phyloP scores from a whole-genome alignment of 2,888 invertebrate species.

The Agrenia bidenticulata region DNA sequence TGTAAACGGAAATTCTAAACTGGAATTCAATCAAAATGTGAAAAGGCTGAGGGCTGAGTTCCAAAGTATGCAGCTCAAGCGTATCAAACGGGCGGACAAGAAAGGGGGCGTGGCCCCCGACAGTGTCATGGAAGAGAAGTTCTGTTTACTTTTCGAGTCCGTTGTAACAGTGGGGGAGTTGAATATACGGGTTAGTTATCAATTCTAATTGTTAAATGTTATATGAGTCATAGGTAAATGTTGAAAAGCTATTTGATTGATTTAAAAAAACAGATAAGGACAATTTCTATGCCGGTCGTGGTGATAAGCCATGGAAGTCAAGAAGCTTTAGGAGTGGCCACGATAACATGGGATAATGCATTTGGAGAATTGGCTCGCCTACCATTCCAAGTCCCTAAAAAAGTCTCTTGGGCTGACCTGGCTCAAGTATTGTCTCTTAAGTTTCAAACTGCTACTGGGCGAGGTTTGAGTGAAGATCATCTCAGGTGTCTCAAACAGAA shows the following conservation, averaged over 20 bases:
- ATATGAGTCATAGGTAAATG: no score
- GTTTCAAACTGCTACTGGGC: conserved; percentile 25
- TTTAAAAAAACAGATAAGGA: conserved; percentile 14
- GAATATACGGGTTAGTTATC: conserved; percentile 31
- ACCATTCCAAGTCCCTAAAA: conserved; percentile 35
- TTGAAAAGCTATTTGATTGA: neutral
- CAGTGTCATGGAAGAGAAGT: conserved; percentile 46
- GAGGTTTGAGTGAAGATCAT: conserved; percentile 30
- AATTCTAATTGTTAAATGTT: no score
- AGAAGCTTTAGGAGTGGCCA: conserved; percentile 39
- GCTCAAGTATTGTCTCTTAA: conserved; percentile 28
- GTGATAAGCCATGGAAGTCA: conserved; percentile 44
- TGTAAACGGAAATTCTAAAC: conserved; percentile 17
- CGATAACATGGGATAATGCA: conserved; percentile 43
- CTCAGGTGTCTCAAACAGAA: conserved; percentile 33
- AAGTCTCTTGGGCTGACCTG: conserved; percentile 36
- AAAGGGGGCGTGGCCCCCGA: conserved; percentile 27
- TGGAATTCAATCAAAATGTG: conserved; percentile 34
- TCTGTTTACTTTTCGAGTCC: conserved; percentile 33
- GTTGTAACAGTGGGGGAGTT: conserved; percentile 31
- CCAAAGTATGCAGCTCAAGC: conserved; percentile 31
- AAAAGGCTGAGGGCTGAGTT: conserved; percentile 26
- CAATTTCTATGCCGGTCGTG: conserved; percentile 38
- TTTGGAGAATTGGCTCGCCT: conserved; percentile 32
- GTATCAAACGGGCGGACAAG: conserved; percentile 35